Evolutionary conservation across 2,113 vertebrate genomes (phyloP), one percentile per base, ranked within the genome.

Genomic region (Ammodytes marinus): DNA sequence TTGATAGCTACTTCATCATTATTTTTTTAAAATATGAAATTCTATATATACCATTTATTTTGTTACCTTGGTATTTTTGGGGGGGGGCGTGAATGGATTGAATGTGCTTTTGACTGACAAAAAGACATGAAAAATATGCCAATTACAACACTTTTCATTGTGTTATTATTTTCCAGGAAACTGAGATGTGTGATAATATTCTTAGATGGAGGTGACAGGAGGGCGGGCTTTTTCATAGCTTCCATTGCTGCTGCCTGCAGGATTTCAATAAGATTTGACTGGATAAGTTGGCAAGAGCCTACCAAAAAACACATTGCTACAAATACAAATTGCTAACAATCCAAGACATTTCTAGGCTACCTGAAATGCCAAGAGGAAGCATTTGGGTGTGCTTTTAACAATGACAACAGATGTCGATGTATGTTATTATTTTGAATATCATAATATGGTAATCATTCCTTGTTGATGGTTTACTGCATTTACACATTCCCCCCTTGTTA

Each of bases 101-200:
- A 54, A 53, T 15, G 17, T 53, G 58, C 39, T 7, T 55, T 77
- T 43, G 35, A 67, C 42, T 49, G 17, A 47, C 46, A 47, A 76
- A 76, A 50, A 47, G 11, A 49, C 65, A 79, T 4, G 40, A 13
- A 54, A 27, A 61, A 64, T 6, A 35, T 12, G 4, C 15, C 60
- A 72, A 65, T 71, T 65, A 60, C 11, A 46, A 9, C 5, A 37
- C 10, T 50, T 57, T 57, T 14, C 27, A 49, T 64, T 14, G 14
- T 27, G 2, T 39, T 55, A n/a, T 55, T 54, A 37, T 35, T 19
- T 55, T 55, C 27, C 49, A 65, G 47, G 15, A 53, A 61, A 63
- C 6, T 55, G 37, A 79, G 64, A 68, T 54, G 47, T 45, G 37
- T 27, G 19, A 50, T 76, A n/a, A 12, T 14, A 19, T 27, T 73